A percentile compares a stretch with the other conserved stretches of the same genome.
phyloP scores from a whole-genome alignment of 2,113 vertebrate species.

The Otus sunia region DNA sequence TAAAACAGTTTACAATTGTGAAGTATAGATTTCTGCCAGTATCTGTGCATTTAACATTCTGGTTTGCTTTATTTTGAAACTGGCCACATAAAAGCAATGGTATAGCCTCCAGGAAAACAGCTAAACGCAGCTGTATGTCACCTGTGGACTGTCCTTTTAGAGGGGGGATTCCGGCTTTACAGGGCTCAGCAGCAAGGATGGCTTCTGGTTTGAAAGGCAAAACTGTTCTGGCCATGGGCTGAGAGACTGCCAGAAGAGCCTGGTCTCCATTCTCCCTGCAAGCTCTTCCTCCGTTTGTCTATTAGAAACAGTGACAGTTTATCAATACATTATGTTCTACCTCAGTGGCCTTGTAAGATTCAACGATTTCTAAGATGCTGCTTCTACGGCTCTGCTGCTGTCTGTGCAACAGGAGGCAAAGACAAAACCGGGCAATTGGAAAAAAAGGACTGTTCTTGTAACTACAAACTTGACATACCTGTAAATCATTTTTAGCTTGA shows the following conservation, averaged over 20 bases:
- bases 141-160: neutral
- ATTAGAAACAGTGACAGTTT: neutral
- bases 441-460: neutral
- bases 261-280: accelerated
- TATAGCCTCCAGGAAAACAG: neutral
- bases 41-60: neutral
- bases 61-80: neutral
- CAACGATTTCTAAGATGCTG: neutral
- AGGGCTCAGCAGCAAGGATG: neutral
- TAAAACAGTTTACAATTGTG: neutral
- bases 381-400: neutral
- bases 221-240: accelerated
- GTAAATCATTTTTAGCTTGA: neutral
- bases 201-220: neutral
- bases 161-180: neutral
- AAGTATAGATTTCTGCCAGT: neutral
- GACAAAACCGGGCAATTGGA: neutral
- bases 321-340: neutral
- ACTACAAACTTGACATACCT: neutral
- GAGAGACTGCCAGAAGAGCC: neutral
- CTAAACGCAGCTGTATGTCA: neutral
- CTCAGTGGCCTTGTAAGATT: neutral
- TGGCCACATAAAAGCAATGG: neutral
- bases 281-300: neutral
- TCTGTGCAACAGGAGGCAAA: neutral